Conservation (phyloP, 2,888 invertebrate species). For the Drosophila imparisetae region DNA sequence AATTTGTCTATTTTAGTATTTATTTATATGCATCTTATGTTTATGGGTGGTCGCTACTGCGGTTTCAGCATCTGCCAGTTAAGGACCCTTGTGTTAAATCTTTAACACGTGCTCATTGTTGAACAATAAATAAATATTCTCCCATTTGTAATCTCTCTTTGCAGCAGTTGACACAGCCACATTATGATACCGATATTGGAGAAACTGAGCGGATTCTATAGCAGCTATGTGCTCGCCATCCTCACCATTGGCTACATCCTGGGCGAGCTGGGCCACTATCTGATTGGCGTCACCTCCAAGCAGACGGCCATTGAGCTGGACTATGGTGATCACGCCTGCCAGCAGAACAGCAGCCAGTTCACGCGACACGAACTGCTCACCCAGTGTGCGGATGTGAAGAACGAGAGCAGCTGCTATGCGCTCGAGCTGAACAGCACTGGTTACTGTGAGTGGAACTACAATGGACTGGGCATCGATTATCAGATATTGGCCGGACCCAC, state of each 20-base stretch:
- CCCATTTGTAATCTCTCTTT: background rate
- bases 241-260: conserved; percentile 93
- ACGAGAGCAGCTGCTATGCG: conserved; percentile 88
- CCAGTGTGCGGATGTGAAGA: conserved; percentile 86
- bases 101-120: background rate
- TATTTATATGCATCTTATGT: background rate
- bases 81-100: background rate
- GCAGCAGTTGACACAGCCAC: conserved; percentile 3
- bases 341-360: conserved; percentile 89
- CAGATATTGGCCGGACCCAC: conserved; percentile 96
- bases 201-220: conserved; percentile 90
- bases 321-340: conserved; percentile 94
- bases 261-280: conserved; percentile 94
- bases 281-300: conserved; percentile 95
- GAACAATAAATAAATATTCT: background rate
- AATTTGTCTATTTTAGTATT: background rate
- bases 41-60: background rate
- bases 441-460: conserved; percentile 97
- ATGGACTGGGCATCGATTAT: conserved; percentile 95
- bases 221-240: conserved; percentile 91
- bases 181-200: conserved; percentile 81
- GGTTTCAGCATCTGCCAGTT: background rate
- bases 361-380: conserved; percentile 86
- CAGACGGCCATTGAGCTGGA: conserved; percentile 93
- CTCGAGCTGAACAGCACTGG: conserved; percentile 89